Evolutionary conservation across 2,888 invertebrate genomes (phyloP).

Genomic region (Drosophila bunnanda): DNA sequence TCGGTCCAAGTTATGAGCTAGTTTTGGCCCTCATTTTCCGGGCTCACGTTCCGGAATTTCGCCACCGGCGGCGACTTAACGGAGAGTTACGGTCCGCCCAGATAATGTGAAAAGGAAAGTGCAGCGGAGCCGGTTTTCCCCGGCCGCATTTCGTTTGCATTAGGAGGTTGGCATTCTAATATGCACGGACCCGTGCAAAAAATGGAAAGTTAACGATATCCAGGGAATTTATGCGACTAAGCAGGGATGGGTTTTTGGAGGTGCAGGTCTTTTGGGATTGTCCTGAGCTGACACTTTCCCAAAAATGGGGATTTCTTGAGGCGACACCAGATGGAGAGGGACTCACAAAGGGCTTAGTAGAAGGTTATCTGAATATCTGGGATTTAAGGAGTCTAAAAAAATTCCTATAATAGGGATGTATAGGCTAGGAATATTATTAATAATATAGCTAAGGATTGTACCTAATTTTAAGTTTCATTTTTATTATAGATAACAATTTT

Average conservation of each 20-base stretch:
- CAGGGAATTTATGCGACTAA: constrained; percentile 13
- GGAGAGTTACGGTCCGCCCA: constrained; percentile 64
- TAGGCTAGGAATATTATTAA: neutral
- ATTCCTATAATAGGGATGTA: neutral
- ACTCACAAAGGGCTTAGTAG: neutral
- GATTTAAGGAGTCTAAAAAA: no score
- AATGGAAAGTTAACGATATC: constrained; percentile 41
- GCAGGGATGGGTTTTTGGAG: neutral
- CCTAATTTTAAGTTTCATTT: no score
- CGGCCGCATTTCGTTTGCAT: constrained; percentile 70
- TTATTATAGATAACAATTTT: no score
- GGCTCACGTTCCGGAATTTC: constrained; percentile 21
- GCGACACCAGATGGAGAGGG: neutral
- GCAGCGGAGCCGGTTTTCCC: constrained; percentile 29
- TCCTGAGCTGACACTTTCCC: neutral
- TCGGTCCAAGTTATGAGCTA: constrained; percentile 56
- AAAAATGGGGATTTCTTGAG: neutral
- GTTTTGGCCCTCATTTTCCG: constrained; percentile 33
- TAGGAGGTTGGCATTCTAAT: constrained; percentile 54
- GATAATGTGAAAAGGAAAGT: constrained; percentile 75
- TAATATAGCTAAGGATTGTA: no score
- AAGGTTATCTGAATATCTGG: neutral
- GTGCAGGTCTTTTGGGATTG: neutral
- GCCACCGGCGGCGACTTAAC: constrained; percentile 59
- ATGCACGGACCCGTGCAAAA: constrained; percentile 7